These are phyloP conservation scores for Orthosia cruda DNA, from an alignment of 2,888 invertebrate species.

Conservation along the genomic window DNA sequence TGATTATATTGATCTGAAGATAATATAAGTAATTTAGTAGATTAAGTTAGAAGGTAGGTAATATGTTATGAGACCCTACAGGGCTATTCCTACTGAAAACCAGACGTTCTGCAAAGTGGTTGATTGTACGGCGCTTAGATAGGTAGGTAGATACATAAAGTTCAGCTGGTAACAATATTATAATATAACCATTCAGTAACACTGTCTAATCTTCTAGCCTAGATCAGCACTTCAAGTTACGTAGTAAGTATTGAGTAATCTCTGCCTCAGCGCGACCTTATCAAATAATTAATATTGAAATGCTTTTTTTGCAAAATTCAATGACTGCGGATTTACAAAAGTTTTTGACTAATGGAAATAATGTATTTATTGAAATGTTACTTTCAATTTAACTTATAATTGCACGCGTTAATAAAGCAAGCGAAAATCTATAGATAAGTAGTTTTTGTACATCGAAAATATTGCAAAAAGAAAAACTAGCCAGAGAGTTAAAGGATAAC, in stretches of 20 bases:
- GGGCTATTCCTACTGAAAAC: not conserved
- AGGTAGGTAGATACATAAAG: not conserved
- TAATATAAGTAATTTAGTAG: conserved; percentile 3
- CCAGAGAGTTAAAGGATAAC: too few species aligned
- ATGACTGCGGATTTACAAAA: not conserved
- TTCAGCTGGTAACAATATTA: conserved; percentile 10
- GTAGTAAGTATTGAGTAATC: conserved; percentile 25
- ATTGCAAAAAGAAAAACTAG: too few species aligned
- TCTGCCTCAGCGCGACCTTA: conserved; percentile 24
- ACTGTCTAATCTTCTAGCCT: conserved; percentile 11
- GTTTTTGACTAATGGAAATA: not conserved
- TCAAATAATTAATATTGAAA: conserved; percentile 20
- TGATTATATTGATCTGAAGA: conserved; percentile 54
- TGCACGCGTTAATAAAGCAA: not conserved
- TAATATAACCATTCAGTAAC: conserved; percentile 21
- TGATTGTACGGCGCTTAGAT: not conserved
- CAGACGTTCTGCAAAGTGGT: not conserved
- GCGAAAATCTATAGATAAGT: too few species aligned
- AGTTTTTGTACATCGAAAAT: too few species aligned
- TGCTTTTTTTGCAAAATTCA: conserved; percentile 11
- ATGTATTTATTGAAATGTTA: not conserved
- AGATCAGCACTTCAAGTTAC: conserved; percentile 19
- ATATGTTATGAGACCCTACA: not conserved
- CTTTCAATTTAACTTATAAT: not conserved
- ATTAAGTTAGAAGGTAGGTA: too few species aligned